These are phyloP conservation scores for Paradoxurus hermaphroditus DNA, from an alignment of 2,113 vertebrate genomes.

Conservation along the genomic window DNA sequence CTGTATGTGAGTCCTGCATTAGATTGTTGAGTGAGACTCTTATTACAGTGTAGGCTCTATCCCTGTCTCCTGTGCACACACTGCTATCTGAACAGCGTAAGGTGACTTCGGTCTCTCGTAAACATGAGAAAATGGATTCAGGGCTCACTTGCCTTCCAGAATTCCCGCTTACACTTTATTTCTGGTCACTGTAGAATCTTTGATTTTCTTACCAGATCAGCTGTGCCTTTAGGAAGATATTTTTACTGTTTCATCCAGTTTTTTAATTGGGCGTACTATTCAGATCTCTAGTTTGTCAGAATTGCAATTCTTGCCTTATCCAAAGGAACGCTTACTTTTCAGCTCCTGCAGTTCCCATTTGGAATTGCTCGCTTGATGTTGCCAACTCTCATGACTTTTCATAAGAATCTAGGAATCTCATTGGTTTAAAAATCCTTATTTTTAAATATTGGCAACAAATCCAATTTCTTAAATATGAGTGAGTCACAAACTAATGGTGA, in stretches of 20 bases:
- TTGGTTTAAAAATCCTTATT: neutral
- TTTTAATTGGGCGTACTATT: neutral
- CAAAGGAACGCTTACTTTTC: neutral
- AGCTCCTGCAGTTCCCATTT: neutral
- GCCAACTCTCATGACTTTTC: neutral
- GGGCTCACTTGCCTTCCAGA: neutral
- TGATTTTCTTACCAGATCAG: neutral
- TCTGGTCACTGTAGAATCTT: neutral
- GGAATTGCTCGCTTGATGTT: neutral
- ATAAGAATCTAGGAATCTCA: neutral
- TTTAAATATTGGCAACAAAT: neutral
- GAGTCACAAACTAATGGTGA: neutral
- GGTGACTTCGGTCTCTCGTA: neutral
- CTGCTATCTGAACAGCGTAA: neutral
- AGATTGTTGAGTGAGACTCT: neutral
- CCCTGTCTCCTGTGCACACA: neutral
- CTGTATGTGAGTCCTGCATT: neutral
- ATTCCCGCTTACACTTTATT: neutral
- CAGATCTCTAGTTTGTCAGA: neutral
- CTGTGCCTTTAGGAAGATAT: neutral
- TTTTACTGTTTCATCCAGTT: neutral
- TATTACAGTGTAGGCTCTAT: neutral
- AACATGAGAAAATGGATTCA: neutral
- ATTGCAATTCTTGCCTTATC: neutral
- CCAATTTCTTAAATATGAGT: neutral